Evolutionary conservation across 37 sponge, comb jelly and placozoan species (phyloP).

Genomic region (Lycopodina hypogea): DNA sequence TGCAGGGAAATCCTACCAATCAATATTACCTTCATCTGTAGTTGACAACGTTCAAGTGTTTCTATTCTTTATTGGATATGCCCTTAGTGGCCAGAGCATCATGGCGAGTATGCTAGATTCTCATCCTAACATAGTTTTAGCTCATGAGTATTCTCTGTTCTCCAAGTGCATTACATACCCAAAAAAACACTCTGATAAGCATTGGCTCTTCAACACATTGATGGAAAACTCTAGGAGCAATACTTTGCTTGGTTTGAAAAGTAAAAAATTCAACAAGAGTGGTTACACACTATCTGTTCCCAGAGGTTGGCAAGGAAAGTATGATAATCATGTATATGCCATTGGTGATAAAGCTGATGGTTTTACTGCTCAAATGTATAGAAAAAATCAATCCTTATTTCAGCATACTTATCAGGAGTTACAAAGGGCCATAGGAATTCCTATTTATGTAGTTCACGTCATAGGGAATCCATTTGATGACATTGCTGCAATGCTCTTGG

Average conservation of each 20-base stretch:
- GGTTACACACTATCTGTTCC: slow-evolving; percentile 45
- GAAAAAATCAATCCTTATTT: slow-evolving; percentile 11
- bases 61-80: slow-evolving; percentile 68
- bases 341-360: slow-evolving; percentile 58
- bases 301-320: slow-evolving; percentile 47
- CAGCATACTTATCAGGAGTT: slow-evolving; percentile 7
- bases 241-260: background rate
- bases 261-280: slow-evolving; percentile 5
- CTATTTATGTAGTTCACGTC: slow-evolving; percentile 43
- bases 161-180: slow-evolving; percentile 15
- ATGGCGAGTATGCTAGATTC: slow-evolving; percentile 61
- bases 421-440: slow-evolving; percentile 13
- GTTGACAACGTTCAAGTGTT: slow-evolving; percentile 35
- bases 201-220: slow-evolving; percentile 37
- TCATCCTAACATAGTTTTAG: slow-evolving; percentile 61
- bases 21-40: background rate
- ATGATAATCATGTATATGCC: slow-evolving; percentile 8
- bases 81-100: slow-evolving; percentile 63
- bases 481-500: slow-evolving; percentile 63
- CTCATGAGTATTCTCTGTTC: slow-evolving; percentile 66
- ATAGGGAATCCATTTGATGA: slow-evolving; percentile 68
- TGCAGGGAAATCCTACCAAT: too few relatives aligned
- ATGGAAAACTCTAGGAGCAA: slow-evolving; percentile 22
- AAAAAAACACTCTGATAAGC: background rate
- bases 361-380: slow-evolving; percentile 35